Evolutionary conservation across 2,888 invertebrate species (phyloP).

Genomic region (Amblyteles armatorius): DNA sequence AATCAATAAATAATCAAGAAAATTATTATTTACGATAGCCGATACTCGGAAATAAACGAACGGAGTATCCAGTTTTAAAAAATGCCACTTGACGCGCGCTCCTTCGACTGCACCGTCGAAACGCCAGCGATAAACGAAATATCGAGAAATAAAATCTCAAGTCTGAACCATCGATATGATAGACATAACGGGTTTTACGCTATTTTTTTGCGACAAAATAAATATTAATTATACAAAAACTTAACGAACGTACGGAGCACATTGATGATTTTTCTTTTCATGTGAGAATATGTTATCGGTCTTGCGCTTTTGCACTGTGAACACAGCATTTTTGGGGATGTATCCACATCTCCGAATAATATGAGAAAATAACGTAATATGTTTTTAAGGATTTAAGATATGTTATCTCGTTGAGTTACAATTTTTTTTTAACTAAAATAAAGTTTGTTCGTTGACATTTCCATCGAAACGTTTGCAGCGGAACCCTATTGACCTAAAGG

Average conservation of each 20-base stretch:
- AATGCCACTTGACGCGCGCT: constrained; percentile 62
- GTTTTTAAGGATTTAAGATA: background rate
- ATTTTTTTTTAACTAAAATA: constrained; percentile 5
- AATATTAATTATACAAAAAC: constrained; percentile 63
- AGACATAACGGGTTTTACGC: constrained; percentile 10
- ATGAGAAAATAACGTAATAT: background rate
- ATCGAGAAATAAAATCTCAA: constrained; percentile 22
- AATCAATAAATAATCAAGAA: constrained; percentile 45
- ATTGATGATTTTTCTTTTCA: constrained; percentile 24
- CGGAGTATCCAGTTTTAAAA: constrained; percentile 25
- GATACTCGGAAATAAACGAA: constrained; percentile 4
- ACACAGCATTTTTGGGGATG: constrained; percentile 9
- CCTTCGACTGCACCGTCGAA: constrained; percentile 26
- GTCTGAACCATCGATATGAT: constrained; percentile 7
- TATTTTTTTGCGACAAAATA: constrained; percentile 52
- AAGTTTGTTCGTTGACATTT: background rate
- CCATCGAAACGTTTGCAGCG: background rate
- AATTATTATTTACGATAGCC: constrained; percentile 3
- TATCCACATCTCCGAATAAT: background rate
- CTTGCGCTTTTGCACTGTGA: constrained; percentile 14
- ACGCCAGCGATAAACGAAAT: constrained; percentile 27
- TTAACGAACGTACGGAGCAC: constrained; percentile 48
- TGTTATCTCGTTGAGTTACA: background rate
- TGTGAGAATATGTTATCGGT: constrained; percentile 33
- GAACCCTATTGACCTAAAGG: too few species aligned